Evolutionary conservation across 2,113 vertebrate genomes (phyloP).

Genomic region (Merops nubicus): DNA sequence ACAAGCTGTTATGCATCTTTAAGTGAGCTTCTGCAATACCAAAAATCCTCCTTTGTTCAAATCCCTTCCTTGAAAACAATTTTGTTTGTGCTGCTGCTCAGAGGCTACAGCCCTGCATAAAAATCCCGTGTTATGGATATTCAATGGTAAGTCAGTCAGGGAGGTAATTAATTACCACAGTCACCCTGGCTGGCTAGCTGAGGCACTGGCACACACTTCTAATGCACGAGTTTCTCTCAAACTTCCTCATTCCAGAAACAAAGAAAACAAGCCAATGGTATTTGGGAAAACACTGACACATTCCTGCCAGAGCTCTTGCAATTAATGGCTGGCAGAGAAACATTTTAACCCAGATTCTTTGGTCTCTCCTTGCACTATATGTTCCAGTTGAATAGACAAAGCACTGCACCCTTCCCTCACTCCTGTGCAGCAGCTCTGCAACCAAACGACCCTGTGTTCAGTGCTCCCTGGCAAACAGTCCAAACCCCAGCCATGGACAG

Average conservation of each 20-base stretch:
- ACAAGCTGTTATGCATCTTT: background rate
- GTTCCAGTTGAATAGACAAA: background rate
- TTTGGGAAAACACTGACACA: background rate
- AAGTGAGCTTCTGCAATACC: background rate
- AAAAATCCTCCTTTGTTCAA: background rate
- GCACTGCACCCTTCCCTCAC: background rate
- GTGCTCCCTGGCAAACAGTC: background rate
- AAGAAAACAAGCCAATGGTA: background rate
- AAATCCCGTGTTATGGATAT: accelerated
- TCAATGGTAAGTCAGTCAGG: accelerated
- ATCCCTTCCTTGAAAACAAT: background rate
- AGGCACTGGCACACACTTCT: background rate
- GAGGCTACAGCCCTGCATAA: background rate
- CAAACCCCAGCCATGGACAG: background rate
- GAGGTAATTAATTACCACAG: background rate
- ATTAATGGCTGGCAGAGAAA: background rate
- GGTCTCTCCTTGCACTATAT: background rate
- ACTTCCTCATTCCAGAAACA: background rate
- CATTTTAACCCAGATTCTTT: background rate
- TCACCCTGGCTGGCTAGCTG: background rate
- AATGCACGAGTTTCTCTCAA: background rate
- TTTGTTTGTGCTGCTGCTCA: background rate
- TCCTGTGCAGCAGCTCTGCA: background rate
- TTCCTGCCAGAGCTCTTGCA: background rate
- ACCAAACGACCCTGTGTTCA: background rate